Evolutionary conservation across 2,888 invertebrate genomes (phyloP).

Genomic region (Dryomyza anilis): DNA sequence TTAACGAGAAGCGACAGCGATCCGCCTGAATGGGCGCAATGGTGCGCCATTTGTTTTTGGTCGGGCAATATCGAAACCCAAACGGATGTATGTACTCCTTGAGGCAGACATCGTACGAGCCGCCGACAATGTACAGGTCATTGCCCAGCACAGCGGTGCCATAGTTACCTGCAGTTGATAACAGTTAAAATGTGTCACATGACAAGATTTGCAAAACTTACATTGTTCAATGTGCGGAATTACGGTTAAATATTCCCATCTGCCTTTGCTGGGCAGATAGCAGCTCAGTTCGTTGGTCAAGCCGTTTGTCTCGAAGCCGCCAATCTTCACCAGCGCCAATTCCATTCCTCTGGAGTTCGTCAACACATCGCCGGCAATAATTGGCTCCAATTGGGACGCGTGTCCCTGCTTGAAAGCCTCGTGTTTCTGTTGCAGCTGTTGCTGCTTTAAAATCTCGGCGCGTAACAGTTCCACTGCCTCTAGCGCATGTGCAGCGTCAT

Average conservation of each 20-base stretch:
- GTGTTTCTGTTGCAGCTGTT: constrained; percentile 22
- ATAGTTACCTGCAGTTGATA: constrained; percentile 63
- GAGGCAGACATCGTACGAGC: constrained; percentile 72
- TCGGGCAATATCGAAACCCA: constrained; percentile 71
- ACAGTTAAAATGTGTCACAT: neutral
- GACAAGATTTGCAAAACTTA: constrained; percentile 32
- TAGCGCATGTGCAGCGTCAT: neutral
- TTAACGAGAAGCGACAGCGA: constrained; percentile 70
- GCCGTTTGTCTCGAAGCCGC: constrained; percentile 71
- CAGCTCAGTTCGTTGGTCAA: constrained; percentile 73
- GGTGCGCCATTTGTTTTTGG: constrained; percentile 69
- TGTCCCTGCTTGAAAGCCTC: too few relatives aligned
- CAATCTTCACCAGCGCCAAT: constrained; percentile 70
- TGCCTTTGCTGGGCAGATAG: constrained; percentile 65
- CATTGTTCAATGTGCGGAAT: constrained; percentile 78
- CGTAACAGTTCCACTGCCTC: constrained; percentile 23
- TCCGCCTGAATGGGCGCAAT: constrained; percentile 72
- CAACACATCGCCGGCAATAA: constrained; percentile 48
- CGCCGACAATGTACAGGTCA: constrained; percentile 72
- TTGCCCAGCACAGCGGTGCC: constrained; percentile 73
- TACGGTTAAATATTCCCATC: constrained; percentile 70
- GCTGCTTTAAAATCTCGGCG: constrained; percentile 35
- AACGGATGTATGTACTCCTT: constrained; percentile 74
- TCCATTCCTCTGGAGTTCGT: constrained; percentile 73
- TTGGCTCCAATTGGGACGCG: too few relatives aligned